phyloP scores from a whole-genome alignment of 2,888 invertebrate genomes.

The Clostera curtula region DNA sequence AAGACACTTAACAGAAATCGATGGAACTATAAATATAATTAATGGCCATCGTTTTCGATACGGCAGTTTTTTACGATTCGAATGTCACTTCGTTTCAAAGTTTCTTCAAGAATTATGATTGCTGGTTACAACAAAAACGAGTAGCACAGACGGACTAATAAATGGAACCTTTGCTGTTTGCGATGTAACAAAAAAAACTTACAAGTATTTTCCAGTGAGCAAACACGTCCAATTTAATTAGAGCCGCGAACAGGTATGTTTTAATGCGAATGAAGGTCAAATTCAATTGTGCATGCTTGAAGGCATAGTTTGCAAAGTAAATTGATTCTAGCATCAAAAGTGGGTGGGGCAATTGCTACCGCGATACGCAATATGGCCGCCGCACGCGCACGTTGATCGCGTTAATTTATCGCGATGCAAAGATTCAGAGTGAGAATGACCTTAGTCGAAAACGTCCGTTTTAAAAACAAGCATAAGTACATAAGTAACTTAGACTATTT shows the following conservation, averaged over 20 bases:
- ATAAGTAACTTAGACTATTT: too few relatives aligned
- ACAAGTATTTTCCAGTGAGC: too few relatives aligned
- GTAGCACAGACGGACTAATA: too few relatives aligned
- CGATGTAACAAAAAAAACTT: too few relatives aligned
- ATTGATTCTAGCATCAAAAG: constrained; percentile 43
- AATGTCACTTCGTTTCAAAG: too few relatives aligned
- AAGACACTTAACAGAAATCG: constrained; percentile 17
- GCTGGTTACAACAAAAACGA: too few relatives aligned
- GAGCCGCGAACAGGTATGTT: too few relatives aligned
- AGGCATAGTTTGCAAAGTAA: constrained; percentile 25
- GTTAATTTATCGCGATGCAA: constrained; percentile 49
- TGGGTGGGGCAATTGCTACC: constrained; percentile 50
- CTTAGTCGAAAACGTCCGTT: too few relatives aligned
- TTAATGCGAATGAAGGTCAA: constrained; percentile 24
- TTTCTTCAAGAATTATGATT: too few relatives aligned
- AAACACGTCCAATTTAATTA: constrained; percentile 4
- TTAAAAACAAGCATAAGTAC: too few relatives aligned
- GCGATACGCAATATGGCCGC: constrained; percentile 51
- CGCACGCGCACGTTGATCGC: constrained; percentile 43
- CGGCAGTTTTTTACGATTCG: constrained; percentile 15
- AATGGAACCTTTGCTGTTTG: too few relatives aligned
- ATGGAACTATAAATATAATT: constrained; percentile 25
- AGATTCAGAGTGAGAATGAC: too few relatives aligned
- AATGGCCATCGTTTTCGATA: constrained; percentile 18
- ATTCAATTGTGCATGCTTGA: constrained; percentile 13